phyloP scores from a whole-genome alignment of 2,888 invertebrate species.

The Nemotelus nigrinus region DNA sequence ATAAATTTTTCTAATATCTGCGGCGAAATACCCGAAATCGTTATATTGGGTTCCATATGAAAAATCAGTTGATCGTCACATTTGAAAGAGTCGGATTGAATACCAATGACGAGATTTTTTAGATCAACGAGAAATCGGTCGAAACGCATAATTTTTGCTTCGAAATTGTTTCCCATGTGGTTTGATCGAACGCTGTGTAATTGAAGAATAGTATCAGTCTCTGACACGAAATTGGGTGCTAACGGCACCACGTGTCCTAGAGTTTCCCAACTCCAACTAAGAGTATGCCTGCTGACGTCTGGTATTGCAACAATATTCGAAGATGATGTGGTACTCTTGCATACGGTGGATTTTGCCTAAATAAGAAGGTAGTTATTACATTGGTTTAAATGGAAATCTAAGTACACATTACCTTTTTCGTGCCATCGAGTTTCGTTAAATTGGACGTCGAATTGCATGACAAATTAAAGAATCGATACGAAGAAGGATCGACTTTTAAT shows the following conservation, averaged over 20 bases:
- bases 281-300: neutral
- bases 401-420: constrained; percentile 28
- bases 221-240: constrained; percentile 54
- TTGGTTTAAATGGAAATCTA: neutral
- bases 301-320: neutral
- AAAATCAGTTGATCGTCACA: constrained; percentile 65
- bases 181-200: constrained; percentile 53
- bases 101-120: constrained; percentile 62
- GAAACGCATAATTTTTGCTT: constrained; percentile 53
- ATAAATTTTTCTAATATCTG: constrained; percentile 64
- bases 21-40: constrained; percentile 67
- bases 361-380: neutral
- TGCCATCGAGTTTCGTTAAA: neutral
- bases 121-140: constrained; percentile 30
- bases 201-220: constrained; percentile 53
- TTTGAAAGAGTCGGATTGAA: constrained; percentile 69
- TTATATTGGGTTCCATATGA: constrained; percentile 64
- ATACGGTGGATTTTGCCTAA: neutral
- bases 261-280: constrained; percentile 43
- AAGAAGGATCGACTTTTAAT: constrained; percentile 31
- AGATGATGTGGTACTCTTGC: neutral
- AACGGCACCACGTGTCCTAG: constrained; percentile 46
- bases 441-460: neutral
- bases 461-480: constrained; percentile 34
- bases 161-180: constrained; percentile 50